Evolutionary conservation across 1,140 invertebrate genomes (phyloP), one percentile per base, ranked within the genome.

Genomic region (Sipha flava): DNA sequence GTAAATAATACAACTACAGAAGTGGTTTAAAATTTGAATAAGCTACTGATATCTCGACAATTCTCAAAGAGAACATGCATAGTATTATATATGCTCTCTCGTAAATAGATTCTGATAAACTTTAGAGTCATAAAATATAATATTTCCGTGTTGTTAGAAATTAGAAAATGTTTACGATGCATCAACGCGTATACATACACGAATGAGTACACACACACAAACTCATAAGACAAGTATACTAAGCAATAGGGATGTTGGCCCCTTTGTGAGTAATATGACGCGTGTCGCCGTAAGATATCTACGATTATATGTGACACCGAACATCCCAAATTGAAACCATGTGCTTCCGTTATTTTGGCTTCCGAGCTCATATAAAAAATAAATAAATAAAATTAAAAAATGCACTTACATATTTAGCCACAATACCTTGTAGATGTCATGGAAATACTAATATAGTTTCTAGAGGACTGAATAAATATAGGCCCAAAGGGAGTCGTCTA

Each of bases 301-400:
- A 59, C 73, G 52, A 77, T 77, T 77, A 77, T 59, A 77, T 52
- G 73, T 43, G 52, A 77, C 73, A 59, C 73, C 73, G 5, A 59
- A 77, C 73, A 77, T 77, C 73, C 73, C 73, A 77, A 77, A 77
- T 77, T 77, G 73, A 77, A 77, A 77, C 73, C 73, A 77, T 21
- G 73, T 77, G 73, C 52, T 77, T 77, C 73, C 73, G 73, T 77
- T 77, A 14, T 16, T 77, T 54, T 77, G 70, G 47, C 73, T 77
- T 77, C 47, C 37, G 21, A 57, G 34, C 21, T n/a, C n/a, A 7
- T 37, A 26, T 12, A 31, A 47, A 70, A 70, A 70, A 66, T 40
- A 66, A 16, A 54, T 37, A 31, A 57, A 77, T 49, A 77, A 54
- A 75, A 75, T 43, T 18, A 59, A 77, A 57, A 77, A 77, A 43